Evolutionary conservation across 2,888 invertebrate genomes (phyloP).

Genomic region (Prosapia bicincta): DNA sequence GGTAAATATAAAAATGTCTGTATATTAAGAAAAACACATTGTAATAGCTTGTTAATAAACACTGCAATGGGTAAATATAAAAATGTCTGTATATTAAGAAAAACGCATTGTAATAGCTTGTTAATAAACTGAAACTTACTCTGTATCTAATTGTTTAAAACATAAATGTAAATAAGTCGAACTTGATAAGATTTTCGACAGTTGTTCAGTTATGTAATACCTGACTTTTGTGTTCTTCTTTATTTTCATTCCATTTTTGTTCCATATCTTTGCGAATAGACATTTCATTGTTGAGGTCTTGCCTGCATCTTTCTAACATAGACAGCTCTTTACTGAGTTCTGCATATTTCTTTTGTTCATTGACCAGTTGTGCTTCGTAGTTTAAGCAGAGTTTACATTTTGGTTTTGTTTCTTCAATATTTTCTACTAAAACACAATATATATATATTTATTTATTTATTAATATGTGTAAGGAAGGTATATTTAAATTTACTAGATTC

Average conservation of each 20-base stretch:
- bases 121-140: not conserved
- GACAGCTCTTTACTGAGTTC: slow-evolving; percentile 47
- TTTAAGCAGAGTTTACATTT: slow-evolving; percentile 84
- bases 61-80: too few species aligned
- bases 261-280: slow-evolving; percentile 72
- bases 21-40: too few species aligned
- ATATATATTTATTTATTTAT: too few species aligned
- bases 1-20: too few species aligned
- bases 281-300: slow-evolving; percentile 68
- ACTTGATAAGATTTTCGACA: too few species aligned
- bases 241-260: slow-evolving; percentile 72
- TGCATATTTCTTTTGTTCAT: slow-evolving; percentile 56
- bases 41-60: too few species aligned
- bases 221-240: slow-evolving; percentile 67
- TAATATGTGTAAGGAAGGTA: too few species aligned
- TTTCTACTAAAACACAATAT: too few species aligned
- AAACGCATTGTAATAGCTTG: not conserved
- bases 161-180: too few species aligned
- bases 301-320: slow-evolving; percentile 49
- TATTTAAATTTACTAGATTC: too few species aligned
- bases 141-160: not conserved
- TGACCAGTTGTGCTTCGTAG: slow-evolving; percentile 78
- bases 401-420: slow-evolving; percentile 23
- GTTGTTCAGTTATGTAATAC: too few species aligned
- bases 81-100: not conserved